Conservation (phyloP, 1,140 invertebrate genomes). For the Cyrtorhinus lividipennis region DNA sequence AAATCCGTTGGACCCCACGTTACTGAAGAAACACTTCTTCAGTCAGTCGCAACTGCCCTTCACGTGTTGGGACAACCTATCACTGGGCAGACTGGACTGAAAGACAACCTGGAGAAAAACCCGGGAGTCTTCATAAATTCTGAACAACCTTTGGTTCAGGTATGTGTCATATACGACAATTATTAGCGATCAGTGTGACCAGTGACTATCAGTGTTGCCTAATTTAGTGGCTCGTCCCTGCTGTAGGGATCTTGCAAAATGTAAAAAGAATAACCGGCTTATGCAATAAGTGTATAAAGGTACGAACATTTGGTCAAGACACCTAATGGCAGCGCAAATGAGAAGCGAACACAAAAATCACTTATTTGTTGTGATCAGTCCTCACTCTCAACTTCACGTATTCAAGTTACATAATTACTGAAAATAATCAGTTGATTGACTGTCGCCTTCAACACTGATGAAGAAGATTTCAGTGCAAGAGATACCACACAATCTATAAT, state of each 20-base stretch:
- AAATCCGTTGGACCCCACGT: conserved; percentile 85
- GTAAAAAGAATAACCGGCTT: background rate
- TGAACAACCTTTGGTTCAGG: conserved; percentile 86
- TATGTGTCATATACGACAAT: conserved; percentile 27
- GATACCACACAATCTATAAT: too few species aligned
- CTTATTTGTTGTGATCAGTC: too few species aligned
- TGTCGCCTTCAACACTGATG: too few species aligned
- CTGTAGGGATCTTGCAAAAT: conserved; percentile 11
- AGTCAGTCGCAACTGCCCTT: conserved; percentile 75
- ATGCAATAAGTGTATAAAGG: too few species aligned
- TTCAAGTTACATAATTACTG: too few species aligned
- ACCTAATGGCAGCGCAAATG: too few species aligned
- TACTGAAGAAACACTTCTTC: conserved; percentile 76
- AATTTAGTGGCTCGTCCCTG: conserved; percentile 19
- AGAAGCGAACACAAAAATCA: too few species aligned
- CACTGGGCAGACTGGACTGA: conserved; percentile 75
- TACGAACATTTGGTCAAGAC: too few species aligned
- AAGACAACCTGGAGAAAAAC: conserved; percentile 76
- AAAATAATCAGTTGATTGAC: too few species aligned
- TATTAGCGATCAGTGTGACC: background rate
- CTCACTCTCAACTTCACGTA: too few species aligned
- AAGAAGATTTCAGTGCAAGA: too few species aligned
- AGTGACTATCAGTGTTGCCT: conserved; percentile 9
- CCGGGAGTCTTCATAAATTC: conserved; percentile 91
- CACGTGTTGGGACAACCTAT: conserved; percentile 69